These are phyloP conservation scores for Synanthedon andrenaeformis DNA, from an alignment of 2,888 invertebrate species.

Conservation along the genomic window DNA sequence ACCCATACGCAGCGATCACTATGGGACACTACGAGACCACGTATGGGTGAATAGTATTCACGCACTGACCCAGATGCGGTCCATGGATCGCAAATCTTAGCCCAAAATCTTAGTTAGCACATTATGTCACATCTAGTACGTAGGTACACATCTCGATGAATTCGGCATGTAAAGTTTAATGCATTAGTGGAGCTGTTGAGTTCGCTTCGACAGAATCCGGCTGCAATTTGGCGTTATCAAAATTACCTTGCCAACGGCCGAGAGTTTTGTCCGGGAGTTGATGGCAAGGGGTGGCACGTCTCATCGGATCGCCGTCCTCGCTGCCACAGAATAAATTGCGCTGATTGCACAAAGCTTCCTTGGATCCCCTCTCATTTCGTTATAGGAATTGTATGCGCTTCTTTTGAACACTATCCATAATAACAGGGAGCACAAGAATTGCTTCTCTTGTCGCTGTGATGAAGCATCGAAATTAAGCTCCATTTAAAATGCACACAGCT, in stretches of 20 bases:
- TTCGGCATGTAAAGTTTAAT: neutral
- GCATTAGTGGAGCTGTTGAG: slow-evolving; percentile 9
- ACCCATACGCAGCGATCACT: too few species aligned
- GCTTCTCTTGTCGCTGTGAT: slow-evolving; percentile 26
- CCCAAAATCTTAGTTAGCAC: too few species aligned
- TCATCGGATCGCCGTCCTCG: too few species aligned
- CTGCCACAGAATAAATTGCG: slow-evolving; percentile 40
- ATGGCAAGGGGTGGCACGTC: slow-evolving; percentile 20
- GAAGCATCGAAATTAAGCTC: slow-evolving; percentile 1
- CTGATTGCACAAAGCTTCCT: slow-evolving; percentile 64
- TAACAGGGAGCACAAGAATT: slow-evolving; percentile 36
- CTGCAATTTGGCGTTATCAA: slow-evolving; percentile 27
- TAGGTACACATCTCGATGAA: too few species aligned
- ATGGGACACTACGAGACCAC: too few species aligned
- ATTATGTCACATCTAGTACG: too few species aligned
- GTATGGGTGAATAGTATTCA: too few species aligned
- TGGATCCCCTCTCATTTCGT: slow-evolving; percentile 54
- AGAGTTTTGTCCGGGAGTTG: slow-evolving; percentile 13
- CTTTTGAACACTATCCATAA: slow-evolving; percentile 37
- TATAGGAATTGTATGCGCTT: slow-evolving; percentile 46
- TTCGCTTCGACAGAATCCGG: slow-evolving; percentile 26
- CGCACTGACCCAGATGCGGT: too few species aligned
- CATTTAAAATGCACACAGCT: slow-evolving; percentile 5
- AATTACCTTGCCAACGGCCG: slow-evolving; percentile 27
- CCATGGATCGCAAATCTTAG: too few species aligned